Evolutionary conservation across 2,888 invertebrate species (phyloP).

Genomic region (Sympetrum striolatum): DNA sequence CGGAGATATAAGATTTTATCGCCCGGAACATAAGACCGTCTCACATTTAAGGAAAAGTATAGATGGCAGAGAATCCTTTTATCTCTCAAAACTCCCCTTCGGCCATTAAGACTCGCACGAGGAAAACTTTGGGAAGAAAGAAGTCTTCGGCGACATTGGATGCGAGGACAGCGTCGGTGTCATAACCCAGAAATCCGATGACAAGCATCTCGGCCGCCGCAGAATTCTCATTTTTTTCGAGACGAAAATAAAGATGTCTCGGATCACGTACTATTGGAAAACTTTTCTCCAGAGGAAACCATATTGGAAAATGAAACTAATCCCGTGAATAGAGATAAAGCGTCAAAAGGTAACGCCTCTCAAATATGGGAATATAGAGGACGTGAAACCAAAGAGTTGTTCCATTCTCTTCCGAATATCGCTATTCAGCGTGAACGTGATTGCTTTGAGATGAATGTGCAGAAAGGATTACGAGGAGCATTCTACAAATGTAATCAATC

Average conservation of each 20-base stretch:
- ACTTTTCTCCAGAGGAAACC: neutral
- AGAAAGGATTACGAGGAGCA: too few relatives aligned
- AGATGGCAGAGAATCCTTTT: too few relatives aligned
- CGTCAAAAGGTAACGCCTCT: neutral
- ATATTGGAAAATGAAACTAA: neutral
- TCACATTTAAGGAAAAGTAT: too few relatives aligned
- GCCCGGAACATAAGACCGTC: too few relatives aligned
- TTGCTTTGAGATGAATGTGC: too few relatives aligned
- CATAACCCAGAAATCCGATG: neutral
- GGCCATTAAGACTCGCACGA: neutral
- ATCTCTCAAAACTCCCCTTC: too few relatives aligned
- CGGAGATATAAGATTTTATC: too few relatives aligned
- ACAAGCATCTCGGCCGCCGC: neutral
- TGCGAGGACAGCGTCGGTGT: neutral
- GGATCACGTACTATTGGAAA: neutral
- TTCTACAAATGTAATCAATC: too few relatives aligned
- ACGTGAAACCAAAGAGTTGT: too few relatives aligned
- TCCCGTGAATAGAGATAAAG: neutral
- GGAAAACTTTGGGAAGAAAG: neutral
- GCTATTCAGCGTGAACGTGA: too few relatives aligned
- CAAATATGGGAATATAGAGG: too few relatives aligned
- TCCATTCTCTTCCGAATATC: too few relatives aligned
- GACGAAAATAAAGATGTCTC: neutral
- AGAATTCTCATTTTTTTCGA: neutral
- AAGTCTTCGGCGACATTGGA: neutral